A percentile compares a stretch with the other conserved stretches of the same genome.
phyloP scores from a whole-genome alignment of 2,797 vertebrate genomes.

The Heliangelus exortis region DNA sequence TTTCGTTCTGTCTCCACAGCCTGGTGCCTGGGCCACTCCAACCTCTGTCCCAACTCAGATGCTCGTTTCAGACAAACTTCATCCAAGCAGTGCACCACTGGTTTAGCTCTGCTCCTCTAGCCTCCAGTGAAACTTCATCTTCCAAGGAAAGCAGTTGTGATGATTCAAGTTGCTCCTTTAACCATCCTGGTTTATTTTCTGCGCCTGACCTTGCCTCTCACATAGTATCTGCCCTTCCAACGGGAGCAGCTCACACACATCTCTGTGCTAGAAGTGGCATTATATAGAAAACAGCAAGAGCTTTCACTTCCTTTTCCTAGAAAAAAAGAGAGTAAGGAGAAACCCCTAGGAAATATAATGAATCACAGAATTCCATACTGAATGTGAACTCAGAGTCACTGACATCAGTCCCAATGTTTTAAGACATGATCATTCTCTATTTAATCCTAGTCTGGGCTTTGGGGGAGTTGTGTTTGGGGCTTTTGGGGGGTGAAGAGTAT shows the following conservation, averaged over 20 bases:
- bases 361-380: background rate
- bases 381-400: background rate
- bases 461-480: background rate
- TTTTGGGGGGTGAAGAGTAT: rapidly evolving
- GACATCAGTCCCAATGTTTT: background rate
- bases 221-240: background rate
- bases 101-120: background rate
- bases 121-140: background rate
- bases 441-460: background rate
- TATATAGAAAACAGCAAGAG: background rate
- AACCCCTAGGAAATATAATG: background rate
- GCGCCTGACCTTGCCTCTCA: background rate
- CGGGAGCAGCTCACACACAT: background rate
- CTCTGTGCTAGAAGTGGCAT: background rate
- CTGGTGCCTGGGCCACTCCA: background rate
- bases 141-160: background rate
- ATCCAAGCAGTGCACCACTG: background rate
- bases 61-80: background rate
- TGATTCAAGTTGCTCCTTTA: background rate
- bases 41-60: background rate
- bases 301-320: background rate
- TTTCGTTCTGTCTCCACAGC: background rate
- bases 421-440: background rate
- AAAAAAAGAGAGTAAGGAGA: background rate
- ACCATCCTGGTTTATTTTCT: background rate